Evolutionary conservation across 2,888 invertebrate genomes (phyloP), one percentile per base, ranked within the genome.

Genomic region (Limnephilus lunatus): DNA sequence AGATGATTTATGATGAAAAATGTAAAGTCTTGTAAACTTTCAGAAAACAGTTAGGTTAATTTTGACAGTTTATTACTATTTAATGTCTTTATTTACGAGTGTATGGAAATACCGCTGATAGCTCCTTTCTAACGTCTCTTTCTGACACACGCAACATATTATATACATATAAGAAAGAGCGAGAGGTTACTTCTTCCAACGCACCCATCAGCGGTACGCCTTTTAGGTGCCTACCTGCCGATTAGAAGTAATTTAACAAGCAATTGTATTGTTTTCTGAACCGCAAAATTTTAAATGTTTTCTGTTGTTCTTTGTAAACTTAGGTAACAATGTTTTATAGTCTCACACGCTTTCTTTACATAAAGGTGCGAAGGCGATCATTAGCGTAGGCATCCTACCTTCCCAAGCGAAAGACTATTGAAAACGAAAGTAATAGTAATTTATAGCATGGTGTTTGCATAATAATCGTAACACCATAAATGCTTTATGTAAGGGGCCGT

Each of bases 291-390:
- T 68, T 53, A 53, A 53, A 25, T 68, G 25, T 68, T 68, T 68
- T 53, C 4, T 68, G 53, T 68, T 68, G 68, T 68, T 68, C 25
- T 68, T 68, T 68, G 68, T n/a, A n/a, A 53, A 68, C 68, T 68
- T 68, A 68, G n/a, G 68, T 68, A 68, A 68, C 68, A 68, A 68
- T 68, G 68, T 68, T 68, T 68, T 68, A n/a, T 68, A 68, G 68
- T n/a, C 68, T 68, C 68, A 68, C 68, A 68, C 68, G 68, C 68
- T 68, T 68, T 68, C 68, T 68, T 68, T 68, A n/a, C 25, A 68
- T 68, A 68, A n/a, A 68, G 68, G 68, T 68, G 7, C 25, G 68
- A 25, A 68, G n/a, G 68, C 9, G 68, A 68, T 68, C 25, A 9
- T 68, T 68, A 68, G n/a, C 68, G 9, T 25, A 68, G 68, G 25